Conservation (phyloP, 2,888 invertebrate species). For the Protodeltote pygarga region DNA sequence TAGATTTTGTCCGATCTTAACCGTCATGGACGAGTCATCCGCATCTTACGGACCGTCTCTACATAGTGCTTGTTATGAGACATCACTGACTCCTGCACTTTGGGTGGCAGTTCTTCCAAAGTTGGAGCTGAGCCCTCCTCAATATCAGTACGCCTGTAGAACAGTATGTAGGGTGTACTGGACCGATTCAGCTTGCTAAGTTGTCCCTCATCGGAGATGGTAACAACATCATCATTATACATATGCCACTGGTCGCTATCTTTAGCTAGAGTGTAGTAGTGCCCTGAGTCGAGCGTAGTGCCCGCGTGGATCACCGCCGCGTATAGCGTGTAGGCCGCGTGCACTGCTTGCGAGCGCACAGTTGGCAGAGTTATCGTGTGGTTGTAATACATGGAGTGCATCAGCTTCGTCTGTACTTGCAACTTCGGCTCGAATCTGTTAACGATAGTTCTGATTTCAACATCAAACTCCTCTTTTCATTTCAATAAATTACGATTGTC, state of each 20-base stretch:
- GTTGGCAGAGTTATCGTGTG: constrained; percentile 84
- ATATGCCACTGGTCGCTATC: constrained; percentile 91
- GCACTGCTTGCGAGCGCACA: constrained; percentile 66
- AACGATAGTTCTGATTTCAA: constrained; percentile 18
- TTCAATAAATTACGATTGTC: background rate
- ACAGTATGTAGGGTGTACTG: constrained; percentile 94
- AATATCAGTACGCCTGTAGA: constrained; percentile 88
- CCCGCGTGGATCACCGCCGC: constrained; percentile 95
- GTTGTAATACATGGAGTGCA: constrained; percentile 89
- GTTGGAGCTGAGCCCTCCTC: constrained; percentile 67
- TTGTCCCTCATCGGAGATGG: constrained; percentile 86
- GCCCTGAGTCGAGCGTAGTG: constrained; percentile 93
- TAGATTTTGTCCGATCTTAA: constrained; percentile 65
- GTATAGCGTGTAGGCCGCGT: constrained; percentile 89
- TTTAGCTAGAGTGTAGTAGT: constrained; percentile 94
- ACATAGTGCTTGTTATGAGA: constrained; percentile 73
- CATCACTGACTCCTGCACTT: constrained; percentile 64
- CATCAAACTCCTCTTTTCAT: constrained; percentile 9
- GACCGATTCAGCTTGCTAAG: constrained; percentile 89
- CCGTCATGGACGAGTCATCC: constrained; percentile 67
- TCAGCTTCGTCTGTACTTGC: constrained; percentile 92
- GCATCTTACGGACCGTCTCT: constrained; percentile 62
- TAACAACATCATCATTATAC: constrained; percentile 93
- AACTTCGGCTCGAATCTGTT: constrained; percentile 74
- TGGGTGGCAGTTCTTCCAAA: constrained; percentile 68